phyloP scores from a whole-genome alignment of 2,797 vertebrate species.

The Acrossocheilus fasciatus region DNA sequence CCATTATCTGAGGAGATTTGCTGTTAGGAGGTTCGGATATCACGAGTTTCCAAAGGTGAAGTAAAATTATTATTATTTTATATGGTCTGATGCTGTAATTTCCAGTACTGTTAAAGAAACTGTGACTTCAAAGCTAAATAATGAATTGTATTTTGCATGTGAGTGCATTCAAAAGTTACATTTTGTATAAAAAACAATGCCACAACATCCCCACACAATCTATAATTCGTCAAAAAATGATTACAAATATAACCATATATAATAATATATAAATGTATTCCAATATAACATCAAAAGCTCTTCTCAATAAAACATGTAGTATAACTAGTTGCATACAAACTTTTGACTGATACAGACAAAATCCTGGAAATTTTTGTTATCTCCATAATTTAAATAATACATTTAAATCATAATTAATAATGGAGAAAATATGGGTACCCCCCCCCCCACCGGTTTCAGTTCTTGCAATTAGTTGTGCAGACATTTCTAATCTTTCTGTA shows the following conservation, averaged over 20 bases:
- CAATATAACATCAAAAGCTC: background rate
- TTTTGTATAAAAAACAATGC: background rate
- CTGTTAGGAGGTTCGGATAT: background rate
- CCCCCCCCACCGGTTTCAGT: background rate
- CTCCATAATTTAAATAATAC: background rate
- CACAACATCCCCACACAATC: background rate
- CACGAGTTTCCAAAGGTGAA: background rate
- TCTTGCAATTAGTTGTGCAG: background rate
- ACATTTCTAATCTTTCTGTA: background rate
- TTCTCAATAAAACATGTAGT: background rate
- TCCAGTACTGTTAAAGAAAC: background rate
- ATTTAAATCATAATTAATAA: background rate
- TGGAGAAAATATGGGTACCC: background rate
- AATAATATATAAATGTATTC: background rate
- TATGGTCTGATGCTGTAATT: background rate
- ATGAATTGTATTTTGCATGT: background rate
- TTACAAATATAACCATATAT: background rate
- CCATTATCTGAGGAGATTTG: constrained; percentile 6
- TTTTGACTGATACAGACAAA: background rate
- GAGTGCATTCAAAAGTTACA: background rate
- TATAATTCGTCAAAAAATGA: background rate
- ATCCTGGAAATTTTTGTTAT: background rate
- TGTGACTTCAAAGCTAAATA: background rate
- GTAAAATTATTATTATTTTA: background rate
- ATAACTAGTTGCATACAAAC: background rate